A percentile compares a stretch with the other conserved stretches of the same genome.
These are phyloP conservation scores for Leptoteleia sp. DNA, from an alignment of 1,140 invertebrate species.

Conservation along the genomic window DNA sequence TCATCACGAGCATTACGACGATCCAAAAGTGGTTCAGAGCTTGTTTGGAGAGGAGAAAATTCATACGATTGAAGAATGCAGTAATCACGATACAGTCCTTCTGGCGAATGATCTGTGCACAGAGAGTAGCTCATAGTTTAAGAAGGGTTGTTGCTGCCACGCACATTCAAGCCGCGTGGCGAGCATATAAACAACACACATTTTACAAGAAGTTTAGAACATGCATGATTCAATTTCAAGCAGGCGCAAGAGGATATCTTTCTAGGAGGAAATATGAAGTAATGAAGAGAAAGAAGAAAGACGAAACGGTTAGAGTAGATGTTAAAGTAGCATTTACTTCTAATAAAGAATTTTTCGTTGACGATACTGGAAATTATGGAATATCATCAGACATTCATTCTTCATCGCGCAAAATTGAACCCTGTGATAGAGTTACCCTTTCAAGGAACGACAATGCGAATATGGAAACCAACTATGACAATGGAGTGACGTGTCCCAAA, in stretches of 20 bases:
- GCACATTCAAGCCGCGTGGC: conserved; percentile 89
- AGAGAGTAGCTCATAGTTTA: conserved; percentile 76
- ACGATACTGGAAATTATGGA: conserved; percentile 56
- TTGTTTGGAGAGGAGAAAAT: conserved; percentile 88
- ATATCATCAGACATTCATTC: conserved; percentile 51
- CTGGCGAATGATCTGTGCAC: conserved; percentile 85
- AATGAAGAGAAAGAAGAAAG: conserved; percentile 74
- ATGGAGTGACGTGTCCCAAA: conserved; percentile 80
- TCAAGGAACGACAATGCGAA: conserved; percentile 80
- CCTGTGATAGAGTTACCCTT: conserved; percentile 53
- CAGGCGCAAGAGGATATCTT: conserved; percentile 84
- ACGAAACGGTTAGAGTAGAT: conserved; percentile 60
- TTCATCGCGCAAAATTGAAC: conserved; percentile 54
- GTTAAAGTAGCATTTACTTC: conserved; percentile 57
- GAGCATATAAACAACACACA: conserved; percentile 84
- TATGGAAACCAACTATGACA: conserved; percentile 79
- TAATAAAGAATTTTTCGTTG: conserved; percentile 83
- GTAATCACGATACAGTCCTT: conserved; percentile 90
- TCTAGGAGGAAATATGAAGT: conserved; percentile 81
- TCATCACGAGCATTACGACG: conserved; percentile 94
- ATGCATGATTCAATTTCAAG: conserved; percentile 87
- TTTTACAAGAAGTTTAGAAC: conserved; percentile 85
- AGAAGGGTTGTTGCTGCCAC: conserved; percentile 84
- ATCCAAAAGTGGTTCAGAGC: conserved; percentile 96
- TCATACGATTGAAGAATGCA: conserved; percentile 87